These are phyloP conservation scores for Drosophila azteca DNA, from an alignment of 1,140 invertebrate genomes.

Conservation along the genomic window DNA sequence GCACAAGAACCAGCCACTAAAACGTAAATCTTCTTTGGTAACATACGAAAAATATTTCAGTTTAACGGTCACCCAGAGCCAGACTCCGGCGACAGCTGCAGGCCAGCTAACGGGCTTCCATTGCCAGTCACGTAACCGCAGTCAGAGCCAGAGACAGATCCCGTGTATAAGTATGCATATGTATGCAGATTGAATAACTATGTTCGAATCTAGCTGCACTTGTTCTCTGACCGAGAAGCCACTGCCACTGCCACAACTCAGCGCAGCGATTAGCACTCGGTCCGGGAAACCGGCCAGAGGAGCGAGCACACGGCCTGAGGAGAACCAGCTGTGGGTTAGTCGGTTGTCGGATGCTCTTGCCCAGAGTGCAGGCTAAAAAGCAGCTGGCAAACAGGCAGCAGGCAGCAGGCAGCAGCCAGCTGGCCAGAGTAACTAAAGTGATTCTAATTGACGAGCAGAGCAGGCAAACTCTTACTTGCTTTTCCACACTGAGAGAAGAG, in stretches of 20 bases:
- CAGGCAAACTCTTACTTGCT: too few species aligned
- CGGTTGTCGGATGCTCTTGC: slow-evolving; percentile 37
- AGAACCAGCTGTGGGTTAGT: slow-evolving; percentile 28
- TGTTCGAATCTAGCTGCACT: slow-evolving; percentile 66
- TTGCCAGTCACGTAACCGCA: slow-evolving; percentile 72
- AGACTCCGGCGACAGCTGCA: slow-evolving; percentile 63
- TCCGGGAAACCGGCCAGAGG: slow-evolving; percentile 57
- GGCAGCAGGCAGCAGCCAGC: too few species aligned
- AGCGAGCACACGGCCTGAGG: neutral
- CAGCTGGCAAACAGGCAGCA: too few species aligned
- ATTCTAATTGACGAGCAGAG: too few species aligned
- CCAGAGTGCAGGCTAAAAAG: neutral
- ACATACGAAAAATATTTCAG: slow-evolving; percentile 30
- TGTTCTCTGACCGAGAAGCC: slow-evolving; percentile 52
- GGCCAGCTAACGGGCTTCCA: slow-evolving; percentile 71
- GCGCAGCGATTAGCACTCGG: slow-evolving; percentile 37
- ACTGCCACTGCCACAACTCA: slow-evolving; percentile 16
- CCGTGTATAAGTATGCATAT: slow-evolving; percentile 3
- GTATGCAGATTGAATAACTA: slow-evolving; percentile 77
- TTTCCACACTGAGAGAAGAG: slow-evolving; percentile 1
- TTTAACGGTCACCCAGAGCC: slow-evolving; percentile 59
- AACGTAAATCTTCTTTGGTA: slow-evolving; percentile 60
- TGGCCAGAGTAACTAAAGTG: too few species aligned
- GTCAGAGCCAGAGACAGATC: slow-evolving; percentile 22
- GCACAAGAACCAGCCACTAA: slow-evolving; percentile 50